Evolutionary conservation across 2,888 invertebrate species (phyloP).

Genomic region (Sarcophaga subvicina): DNA sequence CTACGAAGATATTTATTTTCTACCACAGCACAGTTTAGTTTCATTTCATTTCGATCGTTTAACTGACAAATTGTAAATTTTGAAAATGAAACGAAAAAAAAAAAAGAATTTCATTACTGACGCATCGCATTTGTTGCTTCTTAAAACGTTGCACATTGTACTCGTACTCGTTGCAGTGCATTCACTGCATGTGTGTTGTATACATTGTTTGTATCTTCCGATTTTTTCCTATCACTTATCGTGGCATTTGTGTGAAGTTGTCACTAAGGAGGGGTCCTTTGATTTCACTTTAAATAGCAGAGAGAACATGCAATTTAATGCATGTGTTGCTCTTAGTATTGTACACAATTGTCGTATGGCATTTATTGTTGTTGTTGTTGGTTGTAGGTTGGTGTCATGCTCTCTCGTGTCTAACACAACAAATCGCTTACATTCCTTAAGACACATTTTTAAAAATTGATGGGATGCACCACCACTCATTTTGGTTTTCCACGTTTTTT

Average conservation of each 20-base stretch:
- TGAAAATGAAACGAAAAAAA: neutral
- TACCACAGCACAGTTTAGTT: conserved; percentile 49
- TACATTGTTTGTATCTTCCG: neutral
- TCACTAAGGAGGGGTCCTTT: conserved; percentile 73
- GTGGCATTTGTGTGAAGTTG: conserved; percentile 34
- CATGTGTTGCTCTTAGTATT: conserved; percentile 53
- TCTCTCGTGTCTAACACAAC: conserved; percentile 74
- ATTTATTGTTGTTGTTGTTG: conserved; percentile 23
- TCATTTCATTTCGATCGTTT: neutral
- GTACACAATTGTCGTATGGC: conserved; percentile 4
- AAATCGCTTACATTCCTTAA: conserved; percentile 77
- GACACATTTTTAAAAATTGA: conserved; percentile 77
- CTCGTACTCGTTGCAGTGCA: neutral
- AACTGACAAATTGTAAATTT: conserved; percentile 47
- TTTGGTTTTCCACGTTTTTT: neutral
- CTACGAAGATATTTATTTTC: neutral
- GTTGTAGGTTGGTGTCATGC: conserved; percentile 65
- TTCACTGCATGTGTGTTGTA: neutral
- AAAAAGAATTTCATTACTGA: conserved; percentile 40
- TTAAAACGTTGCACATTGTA: conserved; percentile 50
- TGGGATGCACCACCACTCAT: conserved; percentile 73
- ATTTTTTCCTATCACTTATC: neutral
- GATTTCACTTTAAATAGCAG: conserved; percentile 50
- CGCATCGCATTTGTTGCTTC: conserved; percentile 61
- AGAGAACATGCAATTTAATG: conserved; percentile 61